phyloP scores from a whole-genome alignment of 2,113 vertebrate species.

The Donacobius atricapilla region DNA sequence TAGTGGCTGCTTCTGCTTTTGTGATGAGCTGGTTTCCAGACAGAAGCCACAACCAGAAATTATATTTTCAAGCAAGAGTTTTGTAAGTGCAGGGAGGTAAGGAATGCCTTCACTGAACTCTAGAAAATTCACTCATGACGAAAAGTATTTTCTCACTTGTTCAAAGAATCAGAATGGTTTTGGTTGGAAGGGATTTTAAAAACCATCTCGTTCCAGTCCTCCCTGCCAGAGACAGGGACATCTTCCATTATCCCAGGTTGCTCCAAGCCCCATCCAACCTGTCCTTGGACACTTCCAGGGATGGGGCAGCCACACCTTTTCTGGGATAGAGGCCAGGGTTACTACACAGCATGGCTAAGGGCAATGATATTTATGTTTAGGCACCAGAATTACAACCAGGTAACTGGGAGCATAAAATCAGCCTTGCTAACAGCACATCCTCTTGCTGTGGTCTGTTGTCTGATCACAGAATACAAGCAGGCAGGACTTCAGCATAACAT shows the following conservation, averaged over 20 bases:
- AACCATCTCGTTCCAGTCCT: accelerated
- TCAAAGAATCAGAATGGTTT: neutral
- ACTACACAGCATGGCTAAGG: neutral
- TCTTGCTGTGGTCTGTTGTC: neutral
- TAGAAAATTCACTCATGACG: neutral
- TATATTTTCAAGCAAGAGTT: neutral
- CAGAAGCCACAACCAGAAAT: neutral
- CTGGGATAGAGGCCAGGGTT: neutral
- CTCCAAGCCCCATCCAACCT: accelerated
- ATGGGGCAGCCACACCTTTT: neutral
- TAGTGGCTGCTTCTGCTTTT: neutral
- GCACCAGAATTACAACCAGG: neutral
- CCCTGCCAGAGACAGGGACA: neutral
- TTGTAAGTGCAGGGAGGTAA: neutral
- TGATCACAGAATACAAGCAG: neutral
- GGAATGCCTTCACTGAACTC: neutral
- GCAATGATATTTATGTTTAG: neutral
- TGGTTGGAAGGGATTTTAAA: neutral
- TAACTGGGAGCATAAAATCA: neutral
- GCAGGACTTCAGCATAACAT: neutral
- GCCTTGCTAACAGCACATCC: neutral
- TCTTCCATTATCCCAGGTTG: neutral
- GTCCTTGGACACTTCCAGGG: neutral
- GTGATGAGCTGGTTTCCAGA: neutral
- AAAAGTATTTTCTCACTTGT: neutral